Evolutionary conservation across 2,113 vertebrate genomes (phyloP).

Genomic region (Jacana jacana): DNA sequence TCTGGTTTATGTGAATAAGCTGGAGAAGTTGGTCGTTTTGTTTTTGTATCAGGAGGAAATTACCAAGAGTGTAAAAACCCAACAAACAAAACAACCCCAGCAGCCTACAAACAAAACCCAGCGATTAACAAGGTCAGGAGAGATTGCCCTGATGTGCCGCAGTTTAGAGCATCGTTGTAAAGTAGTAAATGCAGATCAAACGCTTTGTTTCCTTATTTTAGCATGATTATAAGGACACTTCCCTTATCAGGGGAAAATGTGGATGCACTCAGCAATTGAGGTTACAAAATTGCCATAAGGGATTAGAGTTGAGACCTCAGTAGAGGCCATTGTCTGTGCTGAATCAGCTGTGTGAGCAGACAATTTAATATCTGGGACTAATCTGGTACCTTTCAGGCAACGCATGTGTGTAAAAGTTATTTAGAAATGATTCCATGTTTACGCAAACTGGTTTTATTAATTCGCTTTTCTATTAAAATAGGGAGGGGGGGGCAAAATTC

Average conservation of each 20-base stretch:
- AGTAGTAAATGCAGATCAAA: not conserved
- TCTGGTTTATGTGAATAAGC: not conserved
- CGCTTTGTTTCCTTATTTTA: not conserved
- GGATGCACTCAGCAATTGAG: not conserved
- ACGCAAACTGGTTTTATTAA: not conserved
- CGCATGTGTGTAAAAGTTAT: not conserved
- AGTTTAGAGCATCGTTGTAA: not conserved
- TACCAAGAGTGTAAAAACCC: not conserved
- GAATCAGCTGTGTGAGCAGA: not conserved
- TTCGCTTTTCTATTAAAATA: not conserved
- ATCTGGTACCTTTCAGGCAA: not conserved
- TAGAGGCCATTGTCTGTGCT: not conserved
- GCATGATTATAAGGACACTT: not conserved
- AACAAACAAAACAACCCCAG: not conserved
- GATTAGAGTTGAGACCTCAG: not conserved
- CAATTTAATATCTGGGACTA: not conserved
- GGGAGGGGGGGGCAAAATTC: fast-evolving
- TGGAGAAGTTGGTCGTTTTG: not conserved
- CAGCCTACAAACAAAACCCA: not conserved
- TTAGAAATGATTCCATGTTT: not conserved
- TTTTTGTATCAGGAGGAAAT: not conserved
- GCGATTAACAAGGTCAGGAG: not conserved
- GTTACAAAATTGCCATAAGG: not conserved
- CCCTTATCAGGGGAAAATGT: not conserved
- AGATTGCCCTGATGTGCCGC: not conserved